Evolutionary conservation across 2,113 vertebrate genomes (phyloP).

Genomic region (Mungos mungo): DNA sequence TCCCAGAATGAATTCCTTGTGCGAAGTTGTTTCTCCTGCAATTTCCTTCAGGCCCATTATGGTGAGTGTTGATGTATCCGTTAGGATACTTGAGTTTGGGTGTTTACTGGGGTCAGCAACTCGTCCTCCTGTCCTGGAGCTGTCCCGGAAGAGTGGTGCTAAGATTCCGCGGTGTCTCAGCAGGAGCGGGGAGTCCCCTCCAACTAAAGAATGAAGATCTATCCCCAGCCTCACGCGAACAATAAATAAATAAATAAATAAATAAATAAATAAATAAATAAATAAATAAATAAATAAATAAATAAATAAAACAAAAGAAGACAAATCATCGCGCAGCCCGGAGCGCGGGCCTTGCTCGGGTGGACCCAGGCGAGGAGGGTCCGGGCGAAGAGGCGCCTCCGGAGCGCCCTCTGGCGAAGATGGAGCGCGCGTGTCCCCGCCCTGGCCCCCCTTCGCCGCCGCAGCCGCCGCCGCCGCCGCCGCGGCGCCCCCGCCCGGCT

Average conservation of each 20-base stretch:
- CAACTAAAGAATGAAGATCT: neutral
- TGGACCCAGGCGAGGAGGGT: neutral
- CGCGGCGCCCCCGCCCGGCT: slow-evolving; percentile 66
- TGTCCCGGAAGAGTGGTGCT: slow-evolving; percentile 67
- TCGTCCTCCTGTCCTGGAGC: neutral
- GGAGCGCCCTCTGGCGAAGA: slow-evolving; percentile 73
- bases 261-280: neutral
- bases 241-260: no score
- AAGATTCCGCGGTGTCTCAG: neutral
- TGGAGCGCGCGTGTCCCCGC: neutral
- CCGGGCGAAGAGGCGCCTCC: neutral
- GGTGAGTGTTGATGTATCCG: neutral
- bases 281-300: no score
- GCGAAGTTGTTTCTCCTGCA: neutral
- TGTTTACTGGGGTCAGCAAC: neutral
- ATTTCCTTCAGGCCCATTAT: neutral
- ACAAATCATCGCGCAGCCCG: neutral
- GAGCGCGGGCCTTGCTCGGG: neutral
- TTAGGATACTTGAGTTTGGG: neutral
- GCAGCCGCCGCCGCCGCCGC: neutral
- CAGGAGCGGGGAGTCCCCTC: neutral
- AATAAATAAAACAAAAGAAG: neutral
- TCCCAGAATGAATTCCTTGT: neutral
- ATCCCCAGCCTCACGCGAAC: no score
- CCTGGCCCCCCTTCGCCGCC: neutral